A percentile compares a stretch with the other conserved stretches of the same genome.
Conservation (phyloP, 35 echinoderm and acorn worm genomes). For the Ptychodera flava region DNA sequence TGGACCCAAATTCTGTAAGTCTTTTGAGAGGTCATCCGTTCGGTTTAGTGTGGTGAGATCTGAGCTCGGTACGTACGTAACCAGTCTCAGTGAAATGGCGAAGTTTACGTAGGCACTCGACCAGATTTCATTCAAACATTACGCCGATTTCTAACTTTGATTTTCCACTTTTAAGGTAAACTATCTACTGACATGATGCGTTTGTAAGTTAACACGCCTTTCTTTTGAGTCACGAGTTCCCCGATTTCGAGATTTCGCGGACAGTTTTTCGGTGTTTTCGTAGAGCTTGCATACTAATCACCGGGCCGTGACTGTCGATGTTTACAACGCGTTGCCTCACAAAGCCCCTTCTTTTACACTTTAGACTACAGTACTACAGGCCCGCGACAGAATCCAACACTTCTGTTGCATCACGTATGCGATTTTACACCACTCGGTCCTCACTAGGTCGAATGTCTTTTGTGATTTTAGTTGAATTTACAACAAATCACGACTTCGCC, state of each 20-base stretch:
- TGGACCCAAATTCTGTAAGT: conserved; percentile 66
- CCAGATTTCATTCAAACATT: conserved; percentile 2
- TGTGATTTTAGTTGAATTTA: too few relatives aligned
- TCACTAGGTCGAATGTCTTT: too few relatives aligned
- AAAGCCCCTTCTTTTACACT: too few relatives aligned
- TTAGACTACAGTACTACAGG: too few relatives aligned
- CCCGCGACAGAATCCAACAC: too few relatives aligned
- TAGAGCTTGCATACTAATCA: not conserved
- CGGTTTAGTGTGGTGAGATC: too few relatives aligned
- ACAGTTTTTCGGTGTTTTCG: not conserved
- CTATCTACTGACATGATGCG: not conserved
- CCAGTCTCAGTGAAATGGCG: not conserved
- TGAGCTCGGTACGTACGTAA: too few relatives aligned
- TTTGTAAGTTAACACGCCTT: not conserved
- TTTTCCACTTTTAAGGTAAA: not conserved
- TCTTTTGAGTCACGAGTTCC: not conserved
- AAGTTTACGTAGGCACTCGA: not conserved
- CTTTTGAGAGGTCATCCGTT: not conserved
- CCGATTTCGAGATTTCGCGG: not conserved
- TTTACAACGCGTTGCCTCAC: not conserved
- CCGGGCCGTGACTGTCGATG: not conserved
- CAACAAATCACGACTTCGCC: too few relatives aligned
- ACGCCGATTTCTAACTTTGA: not conserved
- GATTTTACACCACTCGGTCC: too few relatives aligned
- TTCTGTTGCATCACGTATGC: too few relatives aligned